Evolutionary conservation across 2,888 invertebrate genomes (phyloP).

Genomic region (Acronicta aceris): DNA sequence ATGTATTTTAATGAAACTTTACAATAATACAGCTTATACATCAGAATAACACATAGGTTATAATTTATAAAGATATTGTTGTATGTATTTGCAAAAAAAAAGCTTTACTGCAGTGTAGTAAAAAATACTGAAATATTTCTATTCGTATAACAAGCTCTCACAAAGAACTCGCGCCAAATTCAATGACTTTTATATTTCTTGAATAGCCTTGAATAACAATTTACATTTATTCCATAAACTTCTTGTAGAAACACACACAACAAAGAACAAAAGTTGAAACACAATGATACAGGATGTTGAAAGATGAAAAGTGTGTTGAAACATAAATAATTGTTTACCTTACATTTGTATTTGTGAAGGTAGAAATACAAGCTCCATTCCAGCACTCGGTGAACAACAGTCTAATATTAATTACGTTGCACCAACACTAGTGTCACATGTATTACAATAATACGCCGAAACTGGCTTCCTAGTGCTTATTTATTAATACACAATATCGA

Average conservation of each 20-base stretch:
- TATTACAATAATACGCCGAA: constrained; percentile 62
- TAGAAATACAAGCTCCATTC: constrained; percentile 73
- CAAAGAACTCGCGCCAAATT: constrained; percentile 2
- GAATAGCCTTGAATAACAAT: constrained; percentile 10
- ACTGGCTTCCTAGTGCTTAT: constrained; percentile 56
- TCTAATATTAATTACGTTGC: constrained; percentile 71
- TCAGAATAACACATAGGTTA: no score
- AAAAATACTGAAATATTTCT: no score
- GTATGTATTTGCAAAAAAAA: no score
- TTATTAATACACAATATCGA: constrained; percentile 63
- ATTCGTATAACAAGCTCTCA: background rate
- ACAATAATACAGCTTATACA: no score
- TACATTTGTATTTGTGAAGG: constrained; percentile 50
- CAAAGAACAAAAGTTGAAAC: constrained; percentile 39
- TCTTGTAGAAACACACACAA: constrained; percentile 21
- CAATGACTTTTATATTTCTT: background rate
- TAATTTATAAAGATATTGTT: no score
- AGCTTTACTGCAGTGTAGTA: no score
- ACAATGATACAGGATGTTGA: constrained; percentile 25
- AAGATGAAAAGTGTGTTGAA: constrained; percentile 28
- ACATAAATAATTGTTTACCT: constrained; percentile 62
- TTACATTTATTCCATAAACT: constrained; percentile 27
- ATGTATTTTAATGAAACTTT: no score
- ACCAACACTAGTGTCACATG: constrained; percentile 77
- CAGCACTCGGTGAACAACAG: constrained; percentile 68